phyloP scores from a whole-genome alignment of 35 echinoderm and acorn worm genomes.

The Apostichopus japonicus region DNA sequence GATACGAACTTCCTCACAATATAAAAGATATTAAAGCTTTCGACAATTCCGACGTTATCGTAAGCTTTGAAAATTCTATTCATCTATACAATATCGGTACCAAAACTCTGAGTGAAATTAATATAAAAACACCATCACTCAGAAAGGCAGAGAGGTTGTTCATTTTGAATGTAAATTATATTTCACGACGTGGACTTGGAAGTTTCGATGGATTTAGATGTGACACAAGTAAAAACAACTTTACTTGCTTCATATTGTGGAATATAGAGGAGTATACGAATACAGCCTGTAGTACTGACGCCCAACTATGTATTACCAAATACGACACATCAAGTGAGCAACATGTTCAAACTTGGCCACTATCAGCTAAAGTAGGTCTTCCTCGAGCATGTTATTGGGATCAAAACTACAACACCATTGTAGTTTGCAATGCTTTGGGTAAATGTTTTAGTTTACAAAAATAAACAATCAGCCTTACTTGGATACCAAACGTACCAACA shows the following conservation, averaged over 20 bases:
- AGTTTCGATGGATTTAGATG: no score
- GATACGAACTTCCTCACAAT: not conserved
- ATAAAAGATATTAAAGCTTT: not conserved
- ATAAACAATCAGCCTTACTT: no score
- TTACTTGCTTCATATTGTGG: not conserved
- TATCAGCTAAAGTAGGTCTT: not conserved
- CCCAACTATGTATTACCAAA: not conserved
- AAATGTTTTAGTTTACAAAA: not conserved
- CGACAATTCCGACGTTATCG: no score
- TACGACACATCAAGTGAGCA: not conserved
- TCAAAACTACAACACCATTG: not conserved
- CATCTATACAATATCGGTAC: not conserved
- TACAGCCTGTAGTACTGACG: not conserved
- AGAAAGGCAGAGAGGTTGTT: not conserved
- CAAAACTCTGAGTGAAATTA: not conserved
- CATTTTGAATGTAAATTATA: no score
- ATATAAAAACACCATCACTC: not conserved
- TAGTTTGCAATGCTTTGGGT: not conserved
- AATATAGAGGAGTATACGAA: not conserved
- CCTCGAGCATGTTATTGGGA: not conserved
- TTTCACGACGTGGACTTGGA: no score
- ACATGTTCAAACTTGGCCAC: not conserved
- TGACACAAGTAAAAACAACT: no score
- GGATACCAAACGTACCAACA: no score
- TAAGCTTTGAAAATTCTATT: no score